Evolutionary conservation across 1,140 invertebrate genomes (phyloP), one percentile per base, ranked within the genome.

Genomic region (Drosophila littoralis): DNA sequence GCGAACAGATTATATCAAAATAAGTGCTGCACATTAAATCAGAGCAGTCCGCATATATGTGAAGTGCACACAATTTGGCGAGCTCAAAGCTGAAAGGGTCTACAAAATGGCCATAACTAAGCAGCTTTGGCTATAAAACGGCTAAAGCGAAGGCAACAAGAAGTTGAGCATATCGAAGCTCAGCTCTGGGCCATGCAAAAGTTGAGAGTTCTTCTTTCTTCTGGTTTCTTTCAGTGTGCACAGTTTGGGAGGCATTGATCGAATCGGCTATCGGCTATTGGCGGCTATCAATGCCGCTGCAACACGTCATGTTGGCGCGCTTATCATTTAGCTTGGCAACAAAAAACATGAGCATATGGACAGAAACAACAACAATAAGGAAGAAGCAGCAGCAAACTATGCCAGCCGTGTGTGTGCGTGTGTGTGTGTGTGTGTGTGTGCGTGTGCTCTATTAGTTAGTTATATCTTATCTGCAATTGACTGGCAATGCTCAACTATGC

Each of bases 391-490:
- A 42, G n/a, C 50, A 59, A 70, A 77, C 75, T 77, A 77, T 77
- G 75, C 75, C 75, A 76, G 50, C 32, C 10, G 60, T 15, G 22
- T 33, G 43, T 61, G 33, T 48, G 38, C n/a, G 7, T 45, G 15
- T 45, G 40, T 33, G 32, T 13, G 32, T 2, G 17, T 10, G 33
- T 7, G 8, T 9, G 15, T 8, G 32, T 66, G 65, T 12, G 57
- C 15, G 69, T 33, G 36, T 46, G 32, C 50, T 61, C 42, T 71
- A 65, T 60, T 68, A 48, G 71, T 61, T 64, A 69, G 55, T 77
- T 82, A 88, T 86, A 86, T 86, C 82, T 86, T 86, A 86, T 86
- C 76, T 68, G 64, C 64, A 74, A 77, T 77, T 77, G 66, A 50
- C 60, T 68, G 70, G 63, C 54, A 73, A 67, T 73, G 70, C 70